Conservation (phyloP, 1,140 invertebrate genomes). For the Prorops nasuta region DNA sequence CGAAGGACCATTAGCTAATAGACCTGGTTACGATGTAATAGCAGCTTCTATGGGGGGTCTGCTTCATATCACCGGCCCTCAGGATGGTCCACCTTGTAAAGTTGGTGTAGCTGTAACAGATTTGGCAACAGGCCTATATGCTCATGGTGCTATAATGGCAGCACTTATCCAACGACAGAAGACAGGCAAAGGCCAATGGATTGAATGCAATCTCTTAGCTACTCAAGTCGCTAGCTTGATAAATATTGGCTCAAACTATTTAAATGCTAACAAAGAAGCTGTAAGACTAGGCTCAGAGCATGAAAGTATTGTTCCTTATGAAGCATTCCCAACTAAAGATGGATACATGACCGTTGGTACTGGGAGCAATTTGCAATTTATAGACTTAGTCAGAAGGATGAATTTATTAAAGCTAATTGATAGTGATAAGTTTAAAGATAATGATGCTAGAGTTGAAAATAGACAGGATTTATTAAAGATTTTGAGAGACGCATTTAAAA, state of each 20-base stretch:
- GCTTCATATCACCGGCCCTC: slow-evolving; percentile 82
- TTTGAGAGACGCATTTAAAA: slow-evolving; percentile 63
- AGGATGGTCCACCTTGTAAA: slow-evolving; percentile 84
- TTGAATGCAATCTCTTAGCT: slow-evolving; percentile 91
- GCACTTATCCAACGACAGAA: slow-evolving; percentile 76
- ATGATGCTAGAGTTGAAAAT: slow-evolving; percentile 74
- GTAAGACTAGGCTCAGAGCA: slow-evolving; percentile 86
- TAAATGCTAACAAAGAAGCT: slow-evolving; percentile 81
- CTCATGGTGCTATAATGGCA: slow-evolving; percentile 93
- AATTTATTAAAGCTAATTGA: slow-evolving; percentile 61
- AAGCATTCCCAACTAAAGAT: slow-evolving; percentile 80
- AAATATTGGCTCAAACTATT: slow-evolving; percentile 87
- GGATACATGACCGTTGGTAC: slow-evolving; percentile 83
- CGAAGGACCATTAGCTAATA: slow-evolving; percentile 78
- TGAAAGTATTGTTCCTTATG: slow-evolving; percentile 92
- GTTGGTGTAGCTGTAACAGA: slow-evolving; percentile 92
- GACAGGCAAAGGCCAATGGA: slow-evolving; percentile 85
- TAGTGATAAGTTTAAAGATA: slow-evolving; percentile 70
- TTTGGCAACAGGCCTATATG: slow-evolving; percentile 88
- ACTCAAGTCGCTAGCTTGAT: slow-evolving; percentile 88
- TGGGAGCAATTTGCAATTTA: slow-evolving; percentile 78
- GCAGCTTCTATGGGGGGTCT: slow-evolving; percentile 90
- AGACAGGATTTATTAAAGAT: slow-evolving; percentile 67
- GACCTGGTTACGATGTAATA: slow-evolving; percentile 94
- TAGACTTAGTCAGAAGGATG: slow-evolving; percentile 67